Evolutionary conservation across 1,140 invertebrate species (phyloP), one percentile per base, ranked within the genome.

Genomic region (Drosophila pandora): DNA sequence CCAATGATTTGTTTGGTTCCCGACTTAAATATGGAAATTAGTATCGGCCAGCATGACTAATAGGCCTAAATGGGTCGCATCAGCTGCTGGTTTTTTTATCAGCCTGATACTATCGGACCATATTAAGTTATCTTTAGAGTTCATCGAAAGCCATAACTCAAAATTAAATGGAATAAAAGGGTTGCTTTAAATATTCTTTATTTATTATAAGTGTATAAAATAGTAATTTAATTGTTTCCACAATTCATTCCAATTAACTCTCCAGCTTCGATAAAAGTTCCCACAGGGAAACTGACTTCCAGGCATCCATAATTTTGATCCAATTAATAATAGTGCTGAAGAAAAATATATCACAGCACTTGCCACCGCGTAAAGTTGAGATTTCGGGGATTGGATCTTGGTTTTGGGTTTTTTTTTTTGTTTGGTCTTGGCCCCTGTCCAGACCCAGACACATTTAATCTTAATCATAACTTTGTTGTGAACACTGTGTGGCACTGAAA

Each of bases 401-500:
- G 22, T 9, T 30, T 37, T 17, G 17, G 17, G 17, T 17, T 17
- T 17, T 17, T 17, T 17, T 17, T 63, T 43, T 21, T 8, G 32
- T 43, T 21, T 8, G 32, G 22, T 56, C 25, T 12, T 3, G 6
- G 37, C 59, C 63, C 63, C 63, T 25, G 45, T 39, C 63, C 59
- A 64, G 43, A 57, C 41, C 58, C 76, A 73, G 68, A 79, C 61
- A 79, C 60, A 72, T 71, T 60, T 65, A 80, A 76, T 81, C 76
- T 85, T 85, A 85, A 85, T 85, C 82, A 85, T 85, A 85, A 85
- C 77, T 79, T 88, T 88, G 83, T 82, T 88, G 78, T 84, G 73
- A 65, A 61, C 76, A 67, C 74, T 68, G 58, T 52, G 53, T 79
- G 60, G 63, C 56, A 62, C 60, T 75, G 79, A 67, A 57, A 49